A percentile compares a stretch with the other conserved stretches of the same genome.
Conservation (phyloP, 1,140 invertebrate species). For the Bicyclus anynana region DNA sequence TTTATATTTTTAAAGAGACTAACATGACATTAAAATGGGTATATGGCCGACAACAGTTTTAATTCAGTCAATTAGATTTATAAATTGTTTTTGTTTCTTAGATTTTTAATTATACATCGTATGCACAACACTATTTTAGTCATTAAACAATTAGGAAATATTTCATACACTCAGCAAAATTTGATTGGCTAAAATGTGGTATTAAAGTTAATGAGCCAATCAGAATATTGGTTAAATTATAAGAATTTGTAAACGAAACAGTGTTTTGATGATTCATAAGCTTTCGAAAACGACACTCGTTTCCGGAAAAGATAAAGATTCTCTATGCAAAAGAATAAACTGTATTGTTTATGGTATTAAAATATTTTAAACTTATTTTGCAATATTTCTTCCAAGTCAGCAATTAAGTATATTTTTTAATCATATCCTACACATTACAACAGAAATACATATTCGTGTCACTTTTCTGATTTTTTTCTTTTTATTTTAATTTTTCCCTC, state of each 20-base stretch:
- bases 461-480: conserved; percentile 1
- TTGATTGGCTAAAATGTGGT: conserved; percentile 33
- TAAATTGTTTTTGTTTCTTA: too few species aligned
- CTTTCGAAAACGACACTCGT: conserved; percentile 68
- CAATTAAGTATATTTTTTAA: neutral
- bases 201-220: conserved; percentile 34
- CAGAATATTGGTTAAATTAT: conserved; percentile 12
- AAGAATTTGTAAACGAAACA: conserved; percentile 48
- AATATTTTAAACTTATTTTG: conserved; percentile 5
- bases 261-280: conserved; percentile 66
- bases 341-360: conserved; percentile 31
- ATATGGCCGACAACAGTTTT: too few species aligned
- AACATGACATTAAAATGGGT: too few species aligned
- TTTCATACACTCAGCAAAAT: neutral
- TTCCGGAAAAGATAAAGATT: conserved; percentile 63
- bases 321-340: conserved; percentile 30
- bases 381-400: neutral
- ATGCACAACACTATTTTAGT: neutral
- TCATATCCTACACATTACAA: neutral
- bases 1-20: too few species aligned
- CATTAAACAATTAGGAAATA: neutral
- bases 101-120: too few species aligned
- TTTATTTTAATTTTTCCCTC: conserved; percentile 44
- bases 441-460: neutral
- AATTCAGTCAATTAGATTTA: too few species aligned